Evolutionary conservation across 1,140 invertebrate species (phyloP).

Genomic region (Geopemphigus sp.): DNA sequence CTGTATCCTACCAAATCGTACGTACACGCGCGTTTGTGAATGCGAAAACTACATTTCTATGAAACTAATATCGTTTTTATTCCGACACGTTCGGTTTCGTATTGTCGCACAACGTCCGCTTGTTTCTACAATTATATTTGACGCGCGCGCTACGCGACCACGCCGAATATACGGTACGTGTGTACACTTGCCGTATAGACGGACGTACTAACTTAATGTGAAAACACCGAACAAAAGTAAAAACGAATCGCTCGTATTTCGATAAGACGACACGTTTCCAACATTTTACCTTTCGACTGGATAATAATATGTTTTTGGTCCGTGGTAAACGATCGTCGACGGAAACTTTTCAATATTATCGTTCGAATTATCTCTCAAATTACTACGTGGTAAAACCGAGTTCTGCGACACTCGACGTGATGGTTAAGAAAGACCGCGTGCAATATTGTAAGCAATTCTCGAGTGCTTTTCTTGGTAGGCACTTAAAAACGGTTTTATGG

Average conservation of each 20-base stretch:
- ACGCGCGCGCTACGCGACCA: not conserved
- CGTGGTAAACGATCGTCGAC: not conserved
- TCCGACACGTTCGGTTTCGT: too few relatives aligned
- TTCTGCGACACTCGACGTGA: too few relatives aligned
- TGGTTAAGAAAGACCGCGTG: not conserved
- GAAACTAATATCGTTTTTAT: too few relatives aligned
- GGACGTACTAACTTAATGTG: not conserved
- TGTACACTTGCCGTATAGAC: too few relatives aligned
- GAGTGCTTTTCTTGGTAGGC: not conserved
- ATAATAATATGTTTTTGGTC: too few relatives aligned
- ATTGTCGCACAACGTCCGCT: too few relatives aligned
- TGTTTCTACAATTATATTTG: not conserved
- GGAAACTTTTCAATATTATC: not conserved
- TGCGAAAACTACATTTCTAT: too few relatives aligned
- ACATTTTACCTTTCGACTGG: not conserved
- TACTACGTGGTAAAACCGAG: too few relatives aligned
- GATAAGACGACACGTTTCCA: not conserved
- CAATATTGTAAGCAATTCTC: not conserved
- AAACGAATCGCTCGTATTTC: not conserved
- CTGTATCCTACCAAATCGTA: too few relatives aligned
- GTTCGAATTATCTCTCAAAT: not conserved
- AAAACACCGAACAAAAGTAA: not conserved
- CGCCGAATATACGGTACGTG: too few relatives aligned
- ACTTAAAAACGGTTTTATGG: not conserved
- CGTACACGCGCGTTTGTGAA: too few relatives aligned